Conservation (phyloP, 2,797 vertebrate species). For the Naso thynnoides region DNA sequence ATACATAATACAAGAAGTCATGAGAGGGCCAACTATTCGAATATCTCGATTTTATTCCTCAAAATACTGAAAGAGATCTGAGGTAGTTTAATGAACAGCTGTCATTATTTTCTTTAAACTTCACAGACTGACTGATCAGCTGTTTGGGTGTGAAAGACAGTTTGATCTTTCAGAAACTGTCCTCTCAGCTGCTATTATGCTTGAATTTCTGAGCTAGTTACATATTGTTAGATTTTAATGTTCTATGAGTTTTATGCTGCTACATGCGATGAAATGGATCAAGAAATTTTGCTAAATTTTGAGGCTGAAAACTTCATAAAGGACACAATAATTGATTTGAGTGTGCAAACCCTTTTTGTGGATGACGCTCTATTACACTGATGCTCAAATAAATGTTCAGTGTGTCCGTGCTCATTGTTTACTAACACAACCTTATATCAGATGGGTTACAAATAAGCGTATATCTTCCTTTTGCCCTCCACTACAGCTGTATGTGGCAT, state of each 20-base stretch:
- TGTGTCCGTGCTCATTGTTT: neutral
- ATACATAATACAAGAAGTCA: neutral
- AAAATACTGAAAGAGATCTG: neutral
- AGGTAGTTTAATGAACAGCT: too few relatives aligned
- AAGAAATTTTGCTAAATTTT: neutral
- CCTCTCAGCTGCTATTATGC: too few relatives aligned
- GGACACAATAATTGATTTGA: neutral
- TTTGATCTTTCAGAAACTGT: neutral
- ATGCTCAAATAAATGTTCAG: neutral
- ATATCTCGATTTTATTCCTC: neutral
- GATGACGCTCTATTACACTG: neutral
- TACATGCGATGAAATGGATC: neutral
- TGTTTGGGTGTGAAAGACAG: neutral
- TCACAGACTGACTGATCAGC: neutral
- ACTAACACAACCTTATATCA: neutral
- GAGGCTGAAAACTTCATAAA: neutral
- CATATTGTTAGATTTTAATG: neutral
- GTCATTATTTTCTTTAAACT: neutral
- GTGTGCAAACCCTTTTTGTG: neutral
- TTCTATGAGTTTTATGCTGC: neutral
- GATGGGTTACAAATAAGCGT: neutral
- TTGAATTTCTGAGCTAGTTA: neutral
- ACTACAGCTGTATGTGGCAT: neutral
- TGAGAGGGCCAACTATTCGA: neutral
- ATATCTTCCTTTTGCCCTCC: slow-evolving; percentile 1